phyloP scores from a whole-genome alignment of 2,797 vertebrate genomes.

The Pantherophis vulpinus region DNA sequence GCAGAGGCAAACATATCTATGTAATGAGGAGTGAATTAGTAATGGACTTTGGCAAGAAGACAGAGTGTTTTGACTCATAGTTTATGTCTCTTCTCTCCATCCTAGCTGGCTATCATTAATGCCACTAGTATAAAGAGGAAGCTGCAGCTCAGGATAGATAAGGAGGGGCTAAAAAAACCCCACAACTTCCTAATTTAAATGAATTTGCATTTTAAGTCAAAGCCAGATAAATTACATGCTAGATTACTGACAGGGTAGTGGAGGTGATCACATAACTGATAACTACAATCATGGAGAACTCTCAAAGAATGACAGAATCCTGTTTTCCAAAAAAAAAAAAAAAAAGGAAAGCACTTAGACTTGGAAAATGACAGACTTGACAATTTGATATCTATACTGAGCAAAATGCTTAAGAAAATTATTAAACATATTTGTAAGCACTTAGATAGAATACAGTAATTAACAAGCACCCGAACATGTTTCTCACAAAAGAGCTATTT shows the following conservation, averaged over 20 bases:
- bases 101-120: neutral
- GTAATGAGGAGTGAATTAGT: neutral
- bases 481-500: neutral
- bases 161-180: neutral
- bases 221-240: neutral
- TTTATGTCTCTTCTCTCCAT: neutral
- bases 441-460: neutral
- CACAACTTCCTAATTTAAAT: neutral
- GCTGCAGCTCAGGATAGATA: neutral
- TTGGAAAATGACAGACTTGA: neutral
- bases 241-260: neutral
- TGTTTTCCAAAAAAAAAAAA: neutral
- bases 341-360: neutral
- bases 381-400: neutral
- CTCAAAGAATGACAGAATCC: neutral
- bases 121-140: neutral
- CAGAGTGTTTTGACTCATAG: neutral
- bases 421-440: neutral
- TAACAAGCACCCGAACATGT: neutral
- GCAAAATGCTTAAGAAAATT: neutral
- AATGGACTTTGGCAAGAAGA: neutral
- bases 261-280: neutral
- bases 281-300: neutral
- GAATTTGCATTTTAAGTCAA: neutral
- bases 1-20: neutral